phyloP scores from a whole-genome alignment of 2,113 vertebrate species.

The Scartelaos histophorus region DNA sequence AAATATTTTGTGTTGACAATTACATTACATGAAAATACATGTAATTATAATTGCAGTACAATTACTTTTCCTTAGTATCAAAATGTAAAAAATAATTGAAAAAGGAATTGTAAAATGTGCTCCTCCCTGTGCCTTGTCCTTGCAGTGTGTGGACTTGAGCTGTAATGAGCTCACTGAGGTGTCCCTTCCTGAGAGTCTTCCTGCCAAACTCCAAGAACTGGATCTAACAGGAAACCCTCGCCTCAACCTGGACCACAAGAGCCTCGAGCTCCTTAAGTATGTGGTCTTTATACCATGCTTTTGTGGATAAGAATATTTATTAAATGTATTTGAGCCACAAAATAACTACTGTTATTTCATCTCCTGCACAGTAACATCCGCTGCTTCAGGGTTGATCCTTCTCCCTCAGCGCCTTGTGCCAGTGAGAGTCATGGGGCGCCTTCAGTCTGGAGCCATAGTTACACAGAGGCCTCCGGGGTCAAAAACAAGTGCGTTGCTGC shows the following conservation, averaged over 20 bases:
- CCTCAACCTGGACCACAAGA: constrained; percentile 91
- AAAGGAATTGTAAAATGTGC: neutral
- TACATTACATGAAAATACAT: too few species aligned
- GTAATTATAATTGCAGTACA: too few species aligned
- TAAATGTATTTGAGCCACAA: neutral
- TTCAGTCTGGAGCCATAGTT: constrained; percentile 96
- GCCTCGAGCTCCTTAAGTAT: constrained; percentile 93
- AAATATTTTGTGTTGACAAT: too few species aligned
- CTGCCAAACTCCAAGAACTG: constrained; percentile 90
- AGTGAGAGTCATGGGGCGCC: constrained; percentile 87
- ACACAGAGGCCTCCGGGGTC: constrained; percentile 90
- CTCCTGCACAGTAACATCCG: constrained; percentile 87
- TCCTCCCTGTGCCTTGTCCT: constrained; percentile 12
- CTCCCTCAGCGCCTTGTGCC: constrained; percentile 72
- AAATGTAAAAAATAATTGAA: too few species aligned
- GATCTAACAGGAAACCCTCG: constrained; percentile 95
- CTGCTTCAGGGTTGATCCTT: constrained; percentile 93
- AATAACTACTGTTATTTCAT: neutral
- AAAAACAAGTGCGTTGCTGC: constrained; percentile 89
- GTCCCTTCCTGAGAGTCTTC: constrained; percentile 88
- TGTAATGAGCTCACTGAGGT: constrained; percentile 95
- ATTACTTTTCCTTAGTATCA: too few species aligned
- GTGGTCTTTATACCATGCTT: neutral
- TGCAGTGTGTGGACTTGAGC: constrained; percentile 94
- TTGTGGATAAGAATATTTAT: neutral